A percentile compares a stretch with the other conserved stretches of the same genome.
Evolutionary conservation across 2,797 vertebrate genomes (phyloP).

Genomic region (Crax fasciolata): DNA sequence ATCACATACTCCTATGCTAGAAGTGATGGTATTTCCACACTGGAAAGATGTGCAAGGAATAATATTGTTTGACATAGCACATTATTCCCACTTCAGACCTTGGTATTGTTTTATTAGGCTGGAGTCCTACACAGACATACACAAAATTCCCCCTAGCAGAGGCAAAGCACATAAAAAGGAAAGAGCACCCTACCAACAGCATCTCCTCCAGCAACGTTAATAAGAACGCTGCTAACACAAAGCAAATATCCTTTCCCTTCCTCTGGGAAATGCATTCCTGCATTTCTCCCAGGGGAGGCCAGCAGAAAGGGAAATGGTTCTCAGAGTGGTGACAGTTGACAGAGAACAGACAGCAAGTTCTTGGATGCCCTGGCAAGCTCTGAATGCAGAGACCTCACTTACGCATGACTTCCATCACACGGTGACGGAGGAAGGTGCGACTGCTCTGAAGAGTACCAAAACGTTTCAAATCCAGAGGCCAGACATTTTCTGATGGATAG

Average conservation of each 20-base stretch:
- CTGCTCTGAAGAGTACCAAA: slow-evolving; percentile 97
- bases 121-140: background rate
- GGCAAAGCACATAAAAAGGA: background rate
- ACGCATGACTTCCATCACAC: slow-evolving; percentile 99
- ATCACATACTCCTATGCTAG: background rate
- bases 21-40: background rate
- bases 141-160: background rate
- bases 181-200: background rate
- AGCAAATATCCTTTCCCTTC: background rate
- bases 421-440: slow-evolving; percentile 95
- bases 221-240: background rate
- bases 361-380: background rate
- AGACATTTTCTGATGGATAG: slow-evolving; percentile 93
- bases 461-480: slow-evolving; percentile 95
- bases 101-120: background rate
- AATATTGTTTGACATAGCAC: background rate
- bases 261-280: background rate
- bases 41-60: background rate
- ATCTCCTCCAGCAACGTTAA: background rate
- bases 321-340: background rate
- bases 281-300: background rate
- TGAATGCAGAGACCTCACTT: slow-evolving; percentile 74
- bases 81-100: background rate
- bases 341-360: background rate
- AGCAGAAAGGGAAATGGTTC: background rate